Evolutionary conservation across 2,888 invertebrate species (phyloP), one percentile per base, ranked within the genome.

Genomic region (Eupithecia tripunctaria): DNA sequence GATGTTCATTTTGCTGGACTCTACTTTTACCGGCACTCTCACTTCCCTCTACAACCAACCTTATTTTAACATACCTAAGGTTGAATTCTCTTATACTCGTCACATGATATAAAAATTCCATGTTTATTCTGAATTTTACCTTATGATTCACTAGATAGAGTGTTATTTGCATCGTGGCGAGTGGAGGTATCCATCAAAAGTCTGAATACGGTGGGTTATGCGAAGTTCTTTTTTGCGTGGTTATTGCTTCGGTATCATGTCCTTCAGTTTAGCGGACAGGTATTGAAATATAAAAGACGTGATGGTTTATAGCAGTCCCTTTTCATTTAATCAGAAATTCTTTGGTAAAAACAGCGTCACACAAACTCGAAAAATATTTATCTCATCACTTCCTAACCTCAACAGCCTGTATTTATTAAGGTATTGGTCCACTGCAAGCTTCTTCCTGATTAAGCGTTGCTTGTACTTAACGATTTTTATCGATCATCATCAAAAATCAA

Each of bases 1-100:
- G 91, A 87, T 91, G 92, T 93, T 93, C 93, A 93, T 93, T 93
- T 93, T 89, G 91, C 88, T 86, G 89, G 88, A 87, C 90, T 82
- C 85, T 85, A 87, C 85, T 88, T 51, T 14, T 87, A 89, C 89
- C 88, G 88, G 60, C 89, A 86, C 29, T 84, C 77, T 25, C 6
- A n/a, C 18, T 18, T 51, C 77, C 80, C 3, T 43, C 76, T 21
- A 88, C 82, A 82, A 78, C 70, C 62, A 68, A 82, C 85, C 78
- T 60, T 89, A 84, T 14, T n/a, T 5, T 10, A 1, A 43, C 41
- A 6, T 72, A 21, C 69, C 72, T 73, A 74, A 41, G 14, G 38
- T 10, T 25, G 27, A 68, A 66, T 67, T 67, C 10, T 18, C 18
- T 18, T 41, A 70, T 47, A 15, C 67, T 70, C 65, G 51, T 69